Evolutionary conservation across 2,113 vertebrate species (phyloP), one percentile per base, ranked within the genome.

Genomic region (Bungarus multicinctus): DNA sequence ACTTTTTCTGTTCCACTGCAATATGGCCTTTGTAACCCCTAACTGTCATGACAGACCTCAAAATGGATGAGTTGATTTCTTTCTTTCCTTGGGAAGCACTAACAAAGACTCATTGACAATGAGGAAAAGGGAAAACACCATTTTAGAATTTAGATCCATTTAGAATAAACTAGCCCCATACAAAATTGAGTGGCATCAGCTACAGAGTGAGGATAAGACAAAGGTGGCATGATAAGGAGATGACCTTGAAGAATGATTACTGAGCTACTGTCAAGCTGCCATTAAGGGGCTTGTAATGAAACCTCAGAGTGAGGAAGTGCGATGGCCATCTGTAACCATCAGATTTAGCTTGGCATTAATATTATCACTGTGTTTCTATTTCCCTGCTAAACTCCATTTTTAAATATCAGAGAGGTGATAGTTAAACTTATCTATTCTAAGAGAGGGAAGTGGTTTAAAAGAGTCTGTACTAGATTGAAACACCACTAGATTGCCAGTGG

Each of bases 11-110:
- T 95, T 94, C 88, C 91, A 88, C 10, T 94, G 86, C 45, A 93
- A 1, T 64, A 95, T 57, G 92, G 30, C 86, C 86, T 94, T 95
- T 95, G 69, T 96, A 96, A 94, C 92, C 93, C 93, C 69, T 92
- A 9, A 94, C 96, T 89, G 91, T 93, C 92, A 90, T 16, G 90
- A 3, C 9, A 45, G 87, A 88, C 92, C 94, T 57, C 89, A 89
- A 97, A 96, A 93, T 20, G 57, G 89, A 91, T 8, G 93, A 95
- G 23, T 39, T 57, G 74, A 81, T 81, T 39, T 81, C 74, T 81
- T 43, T 81, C 34, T 81, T 81, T 81, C 34, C 18, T 81, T 81
- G 18, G 74, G n/a, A 81, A 81, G 34, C 34, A 43, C 34, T 81
- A 7, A 81, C 34, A 81, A 9, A 81, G 69, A 34, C 34, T 34